Evolutionary conservation across 2,113 vertebrate species (phyloP).

Genomic region (Callopanchax toddi): DNA sequence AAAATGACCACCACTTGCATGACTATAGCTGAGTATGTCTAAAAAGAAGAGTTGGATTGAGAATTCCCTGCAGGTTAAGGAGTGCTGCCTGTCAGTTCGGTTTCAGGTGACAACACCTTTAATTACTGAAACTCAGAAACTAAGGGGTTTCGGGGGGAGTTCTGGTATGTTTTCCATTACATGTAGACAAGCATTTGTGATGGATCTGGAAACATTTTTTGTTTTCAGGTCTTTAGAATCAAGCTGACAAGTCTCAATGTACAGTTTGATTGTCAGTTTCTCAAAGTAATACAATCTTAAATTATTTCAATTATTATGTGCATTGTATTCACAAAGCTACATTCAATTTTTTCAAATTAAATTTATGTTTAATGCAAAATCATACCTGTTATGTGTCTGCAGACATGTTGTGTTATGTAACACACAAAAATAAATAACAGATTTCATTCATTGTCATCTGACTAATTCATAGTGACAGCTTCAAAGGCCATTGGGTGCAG

Average conservation of each 20-base stretch:
- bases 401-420: constrained; percentile 11
- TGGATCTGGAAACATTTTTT: not conserved
- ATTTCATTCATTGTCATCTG: constrained; percentile 15
- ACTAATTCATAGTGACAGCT: constrained; percentile 33
- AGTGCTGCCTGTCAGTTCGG: constrained; percentile 28
- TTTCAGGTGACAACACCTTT: constrained; percentile 40
- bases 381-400: not conserved
- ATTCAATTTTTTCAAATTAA: too few relatives aligned
- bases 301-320: too few relatives aligned
- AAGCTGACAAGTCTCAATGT: not conserved
- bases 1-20: not conserved
- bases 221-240: not conserved
- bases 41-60: not conserved
- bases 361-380: too few relatives aligned
- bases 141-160: not conserved
- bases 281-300: too few relatives aligned
- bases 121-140: constrained; percentile 6
- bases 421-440: not conserved
- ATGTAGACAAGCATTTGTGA: not conserved
- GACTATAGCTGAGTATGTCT: not conserved
- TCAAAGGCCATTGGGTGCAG: constrained; percentile 40
- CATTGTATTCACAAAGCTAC: too few relatives aligned
- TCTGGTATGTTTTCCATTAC: not conserved
- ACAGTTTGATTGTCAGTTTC: not conserved
- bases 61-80: constrained; percentile 10